Base-by-base conservation (phyloP, 2,113 vertebrate genomes). In the Melierax canorus region DNA sequence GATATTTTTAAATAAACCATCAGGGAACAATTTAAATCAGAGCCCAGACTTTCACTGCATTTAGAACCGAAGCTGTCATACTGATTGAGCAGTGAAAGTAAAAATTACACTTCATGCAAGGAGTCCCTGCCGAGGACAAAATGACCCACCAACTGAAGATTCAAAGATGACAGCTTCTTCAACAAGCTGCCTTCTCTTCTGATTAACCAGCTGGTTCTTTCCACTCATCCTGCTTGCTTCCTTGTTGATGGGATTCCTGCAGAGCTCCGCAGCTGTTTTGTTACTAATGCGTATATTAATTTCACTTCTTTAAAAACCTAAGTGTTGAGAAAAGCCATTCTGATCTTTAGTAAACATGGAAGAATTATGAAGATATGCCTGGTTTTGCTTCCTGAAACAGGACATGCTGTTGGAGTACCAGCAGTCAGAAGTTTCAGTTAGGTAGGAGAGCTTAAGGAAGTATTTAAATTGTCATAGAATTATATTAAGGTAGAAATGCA, bases 91-190 rank as follows among this genome's bases (percentile, higher is more conserved):
- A 93, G 75, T 24, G 53, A 95, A 67, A 97, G 92, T 80, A 96
- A 96, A 97, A 98, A 95, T 97, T 89, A 94, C 72, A 93, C 90
- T 86, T 90, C 68, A 51, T 66, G 96, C 75, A 93, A 96, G 75
- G 97, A 95, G 90, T 64, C 90, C 97, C 97, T 94, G 97, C 96
- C 17, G 91, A 93, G 89, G 94, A 96, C 85, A 97, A 98, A 98
- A 97, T 96, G 97, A 96, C 96, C 95, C 86, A 81, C 78, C 94
- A 91, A 48, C 5, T 90, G 97, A 96, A 97, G 96, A 97, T 88
- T 97, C 53, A 78, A 71, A 48, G 83, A 96, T 96, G 97, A 95
- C 92, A 97, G 94, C 80, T 94, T 96, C 94, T 94, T 93, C 84
- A 82, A 55, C 88, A 78, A 94, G 95, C 91, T 94, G 94, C 82